Percentiles rank a stretch among this genome's conserved stretches.
Conservation (phyloP, 2,797 vertebrate genomes). For the Molossus molossus region DNA sequence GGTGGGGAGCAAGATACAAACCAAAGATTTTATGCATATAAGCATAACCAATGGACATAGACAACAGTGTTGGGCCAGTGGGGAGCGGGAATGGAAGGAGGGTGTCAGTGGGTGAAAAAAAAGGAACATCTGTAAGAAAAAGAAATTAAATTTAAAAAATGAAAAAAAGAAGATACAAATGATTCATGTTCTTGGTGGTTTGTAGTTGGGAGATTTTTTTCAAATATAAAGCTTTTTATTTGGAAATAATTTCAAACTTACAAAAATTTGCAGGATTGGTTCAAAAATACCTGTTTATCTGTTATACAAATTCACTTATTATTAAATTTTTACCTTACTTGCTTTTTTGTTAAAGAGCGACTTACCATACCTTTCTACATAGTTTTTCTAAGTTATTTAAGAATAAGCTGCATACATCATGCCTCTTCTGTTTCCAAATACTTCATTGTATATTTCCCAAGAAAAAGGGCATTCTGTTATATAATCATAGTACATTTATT, state of each 20-base stretch:
- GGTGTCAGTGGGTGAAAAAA: too few relatives aligned
- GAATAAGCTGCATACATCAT: neutral
- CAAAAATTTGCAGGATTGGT: constrained; percentile 52
- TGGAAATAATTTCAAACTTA: constrained; percentile 66
- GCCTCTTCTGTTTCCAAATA: neutral
- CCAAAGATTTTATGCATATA: too few relatives aligned
- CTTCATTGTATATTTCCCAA: neutral
- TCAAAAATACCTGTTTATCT: neutral
- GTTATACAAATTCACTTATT: neutral
- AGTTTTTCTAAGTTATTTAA: neutral
- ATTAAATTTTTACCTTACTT: constrained; percentile 5
- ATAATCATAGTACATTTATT: neutral
- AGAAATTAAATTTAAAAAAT: too few relatives aligned
- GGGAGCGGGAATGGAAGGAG: too few relatives aligned
- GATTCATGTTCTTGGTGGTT: constrained; percentile 49
- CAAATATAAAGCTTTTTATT: constrained; percentile 43
- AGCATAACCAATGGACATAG: too few relatives aligned
- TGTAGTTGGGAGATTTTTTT: constrained; percentile 11
- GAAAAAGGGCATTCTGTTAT: constrained; percentile 23
- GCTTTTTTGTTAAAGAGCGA: constrained; percentile 31
- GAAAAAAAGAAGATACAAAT: neutral
- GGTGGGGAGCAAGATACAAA: too few relatives aligned
- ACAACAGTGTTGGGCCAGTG: too few relatives aligned
- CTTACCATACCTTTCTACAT: neutral
- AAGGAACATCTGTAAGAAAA: too few relatives aligned